Conservation (phyloP, 1,140 invertebrate species). For the Lasaia peninsularis region DNA sequence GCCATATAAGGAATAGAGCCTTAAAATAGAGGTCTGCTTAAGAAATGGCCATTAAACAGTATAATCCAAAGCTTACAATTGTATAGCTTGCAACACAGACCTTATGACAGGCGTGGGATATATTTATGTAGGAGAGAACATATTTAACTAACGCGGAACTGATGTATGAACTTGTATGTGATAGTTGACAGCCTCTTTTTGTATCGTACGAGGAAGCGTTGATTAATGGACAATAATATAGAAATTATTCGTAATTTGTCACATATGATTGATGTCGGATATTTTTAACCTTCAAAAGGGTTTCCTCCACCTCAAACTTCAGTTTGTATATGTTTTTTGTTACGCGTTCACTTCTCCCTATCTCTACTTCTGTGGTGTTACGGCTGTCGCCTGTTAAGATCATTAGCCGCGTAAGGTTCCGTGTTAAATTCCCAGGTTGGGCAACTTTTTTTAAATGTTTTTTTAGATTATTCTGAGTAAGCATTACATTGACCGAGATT, state of each 20-base stretch:
- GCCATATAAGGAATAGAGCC: neutral
- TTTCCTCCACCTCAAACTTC: too few relatives aligned
- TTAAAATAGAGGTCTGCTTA: neutral
- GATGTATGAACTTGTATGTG: neutral
- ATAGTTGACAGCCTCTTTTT: neutral
- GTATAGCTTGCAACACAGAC: neutral
- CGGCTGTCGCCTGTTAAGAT: too few relatives aligned
- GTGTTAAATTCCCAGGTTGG: too few relatives aligned
- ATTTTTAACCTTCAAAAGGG: neutral
- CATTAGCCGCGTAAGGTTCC: too few relatives aligned
- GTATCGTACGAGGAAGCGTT: neutral
- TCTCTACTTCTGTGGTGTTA: too few relatives aligned
- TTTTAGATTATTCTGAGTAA: too few relatives aligned
- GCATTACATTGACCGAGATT: too few relatives aligned
- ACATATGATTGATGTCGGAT: neutral
- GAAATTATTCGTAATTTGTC: neutral
- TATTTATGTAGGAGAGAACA: constrained; percentile 7
- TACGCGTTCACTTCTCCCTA: too few relatives aligned
- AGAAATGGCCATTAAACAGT: neutral
- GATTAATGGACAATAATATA: neutral
- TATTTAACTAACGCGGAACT: neutral
- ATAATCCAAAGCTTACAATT: neutral
- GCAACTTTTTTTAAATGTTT: too few relatives aligned
- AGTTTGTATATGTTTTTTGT: too few relatives aligned
- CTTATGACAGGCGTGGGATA: constrained; percentile 2